Evolutionary conservation across 2,888 invertebrate species (phyloP).

Genomic region (Cryptus viduatorius): DNA sequence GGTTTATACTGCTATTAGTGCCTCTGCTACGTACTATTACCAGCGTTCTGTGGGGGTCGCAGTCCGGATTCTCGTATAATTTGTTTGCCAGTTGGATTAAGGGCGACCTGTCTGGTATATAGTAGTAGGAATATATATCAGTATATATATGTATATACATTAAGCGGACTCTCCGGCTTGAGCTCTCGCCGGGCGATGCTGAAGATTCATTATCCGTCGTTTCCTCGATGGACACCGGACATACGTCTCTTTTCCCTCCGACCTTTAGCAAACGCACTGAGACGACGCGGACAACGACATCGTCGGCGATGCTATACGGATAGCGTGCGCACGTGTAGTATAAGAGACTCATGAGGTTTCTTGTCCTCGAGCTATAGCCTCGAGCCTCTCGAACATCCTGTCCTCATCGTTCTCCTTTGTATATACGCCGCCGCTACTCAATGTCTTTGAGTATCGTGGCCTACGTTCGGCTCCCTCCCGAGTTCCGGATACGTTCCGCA

Average conservation of each 20-base stretch:
- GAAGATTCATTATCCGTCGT: slow-evolving; percentile 67
- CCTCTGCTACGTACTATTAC: slow-evolving; percentile 17
- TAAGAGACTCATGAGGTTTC: not conserved
- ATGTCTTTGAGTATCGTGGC: slow-evolving; percentile 16
- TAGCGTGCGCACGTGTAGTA: slow-evolving; percentile 9
- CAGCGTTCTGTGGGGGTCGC: slow-evolving; percentile 19
- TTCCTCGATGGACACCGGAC: slow-evolving; percentile 60
- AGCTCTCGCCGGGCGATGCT: slow-evolving; percentile 47
- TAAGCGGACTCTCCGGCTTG: slow-evolving; percentile 12
- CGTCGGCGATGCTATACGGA: slow-evolving; percentile 27
- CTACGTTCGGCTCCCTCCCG: not conserved
- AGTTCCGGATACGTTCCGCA: slow-evolving; percentile 25
- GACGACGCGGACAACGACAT: slow-evolving; percentile 36
- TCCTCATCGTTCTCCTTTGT: slow-evolving; percentile 27
- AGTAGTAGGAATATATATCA: not conserved
- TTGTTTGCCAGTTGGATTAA: slow-evolving; percentile 67
- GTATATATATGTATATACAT: not conserved
- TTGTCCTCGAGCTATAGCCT: not conserved
- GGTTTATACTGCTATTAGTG: slow-evolving; percentile 45
- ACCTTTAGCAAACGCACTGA: slow-evolving; percentile 41
- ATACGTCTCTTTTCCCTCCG: slow-evolving; percentile 63
- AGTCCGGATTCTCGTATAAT: slow-evolving; percentile 59
- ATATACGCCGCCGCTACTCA: not conserved
- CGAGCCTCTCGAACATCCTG: slow-evolving; percentile 32
- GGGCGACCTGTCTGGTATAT: slow-evolving; percentile 32